Base-by-base conservation (phyloP, 1,140 invertebrate species). In the Drosophila simulans region DNA sequence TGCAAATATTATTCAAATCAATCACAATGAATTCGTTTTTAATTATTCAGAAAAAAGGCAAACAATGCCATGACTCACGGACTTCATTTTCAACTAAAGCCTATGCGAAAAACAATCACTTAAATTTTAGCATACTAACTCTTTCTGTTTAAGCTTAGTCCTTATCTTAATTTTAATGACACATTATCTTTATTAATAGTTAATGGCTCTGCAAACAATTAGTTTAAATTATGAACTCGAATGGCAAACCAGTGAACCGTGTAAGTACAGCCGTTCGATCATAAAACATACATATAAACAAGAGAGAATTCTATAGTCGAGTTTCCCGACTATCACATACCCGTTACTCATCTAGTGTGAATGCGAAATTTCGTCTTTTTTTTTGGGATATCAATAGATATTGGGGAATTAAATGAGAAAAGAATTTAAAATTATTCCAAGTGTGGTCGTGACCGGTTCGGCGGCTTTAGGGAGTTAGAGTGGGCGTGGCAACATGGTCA, bases 101-200 rank as follows among this genome's bases (percentile, higher is more conserved):
- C 8, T 31, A 31, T 7, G 27, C 27, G 7, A 31, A 31, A 31
- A 31, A 31, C 27, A 31, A 31, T 31, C 27, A 31, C 27, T 31
- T 31, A 31, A 13, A 39, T 13, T 39, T 13, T 37, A 3, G 35
- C 3, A 37, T 37, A 37, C 12, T 31, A 8, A 8, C 12, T 39
- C 37, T 3, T 13, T 4, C 12, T 13, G 11, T 39, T 13, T 13
- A 13, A 39, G 37, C 8, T n/a, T 5, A 53, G 22, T 5, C 4
- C 27, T 54, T 27, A 11, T 22, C 11, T 42, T 34, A 25, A 43
- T 58, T 57, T 35, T 13, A 15, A 7, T 27, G 25, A 42, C 63
- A 62, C 60, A 65, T 65, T 62, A 65, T 12, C 34, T 17, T 12
- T 45, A 45, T 64, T 20, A 46, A 60, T 37, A 60, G 42, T 63